Base-by-base conservation (phyloP, 2,797 vertebrate species). In the Parambassis ranga region DNA sequence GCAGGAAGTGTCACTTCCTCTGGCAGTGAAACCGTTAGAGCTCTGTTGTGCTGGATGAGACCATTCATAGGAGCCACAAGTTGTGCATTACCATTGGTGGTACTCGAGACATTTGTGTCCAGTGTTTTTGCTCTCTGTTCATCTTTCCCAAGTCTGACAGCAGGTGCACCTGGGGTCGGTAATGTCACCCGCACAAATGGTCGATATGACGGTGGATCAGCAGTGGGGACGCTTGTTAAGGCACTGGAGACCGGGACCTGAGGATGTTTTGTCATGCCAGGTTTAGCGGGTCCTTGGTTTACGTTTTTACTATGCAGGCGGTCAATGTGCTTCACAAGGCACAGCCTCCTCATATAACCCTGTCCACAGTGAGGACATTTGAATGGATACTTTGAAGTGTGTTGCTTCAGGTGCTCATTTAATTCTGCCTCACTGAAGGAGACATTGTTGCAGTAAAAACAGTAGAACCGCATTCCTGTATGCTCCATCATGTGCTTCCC, bases 311-410 rank as follows among this genome's bases (percentile, higher is more conserved):
- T 86, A 27, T 99, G 97, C 6, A 98, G 91, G 49, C 95, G 92
- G 47, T 91, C 93, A 0, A 95, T 94, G 78, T 98, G 97, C 72
- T 98, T 98, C 23, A 96, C 87, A 19, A 99, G 94, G 67, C 95
- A 97, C 61, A 95, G 92, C 38, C 95, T 93, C 49, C 95, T 89
- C 77, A 97, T 90, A 2, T 96, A 96, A 28, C 95, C 95, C 8
- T 96, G 97, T 18, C 94, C 93, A 59, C 97, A 99, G 79, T 95
- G 94, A 10, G 93, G 92, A 77, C 97, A 98, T 5, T 86, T 93
- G 59, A 94, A 97, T 0, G 94, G 95, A 77, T 94, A 96, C 5
- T 90, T 91, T 19, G 93, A 91, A 0, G 94, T 94, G 78, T 97
- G 96, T 15, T 92, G 92, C 61, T 96, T 95, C 60, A 96, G 56